Evolutionary conservation across 92 coral and sea anemone species (phyloP), one percentile per base, ranked within the genome.

Genomic region (Nematostella vectensis): DNA sequence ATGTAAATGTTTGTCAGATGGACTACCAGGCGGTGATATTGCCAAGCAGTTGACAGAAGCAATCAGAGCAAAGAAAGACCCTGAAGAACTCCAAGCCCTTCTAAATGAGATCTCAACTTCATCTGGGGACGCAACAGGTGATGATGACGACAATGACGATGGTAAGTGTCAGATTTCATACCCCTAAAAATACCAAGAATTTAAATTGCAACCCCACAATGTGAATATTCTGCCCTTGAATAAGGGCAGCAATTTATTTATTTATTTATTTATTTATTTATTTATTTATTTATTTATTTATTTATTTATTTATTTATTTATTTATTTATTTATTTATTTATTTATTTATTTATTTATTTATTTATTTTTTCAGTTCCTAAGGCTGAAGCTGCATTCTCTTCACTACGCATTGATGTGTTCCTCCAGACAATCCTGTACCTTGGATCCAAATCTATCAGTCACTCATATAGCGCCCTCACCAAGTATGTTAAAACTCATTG

Each of bases 361-460:
- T n/a, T n/a, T n/a, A n/a, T n/a, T n/a, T n/a, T n/a, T n/a, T n/a
- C n/a, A n/a, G 72, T 52, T 27, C 64, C 72, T 16, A 20, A 33
- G 31, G 61, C 75, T 19, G 93, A 82, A 10, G 76, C 62, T 2
- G 42, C 80, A 4, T 76, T 74, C 37, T 78, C 96, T 42, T 72
- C 76, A 2, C 77, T 91, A 37, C 72, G 95, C 50, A 69, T 91
- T 13, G 98, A 91, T 25, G 96, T 91, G 24, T 67, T 88, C 55
- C 54, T 72, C 27, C 98, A 91, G 18, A 87, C 86, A 8, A 68
- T 91, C 23, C 68, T 91, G 18, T 78, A 81, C 59, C 72, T 83
- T 30, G 98, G 98, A 16, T 70, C 88, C 19, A 91, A 91, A 74
- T 91, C 98, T 12, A 60, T 91, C 79, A 91, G 88, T 42, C 98